Conservation (phyloP, 1,140 invertebrate species). For the Zaprionus taronus region DNA sequence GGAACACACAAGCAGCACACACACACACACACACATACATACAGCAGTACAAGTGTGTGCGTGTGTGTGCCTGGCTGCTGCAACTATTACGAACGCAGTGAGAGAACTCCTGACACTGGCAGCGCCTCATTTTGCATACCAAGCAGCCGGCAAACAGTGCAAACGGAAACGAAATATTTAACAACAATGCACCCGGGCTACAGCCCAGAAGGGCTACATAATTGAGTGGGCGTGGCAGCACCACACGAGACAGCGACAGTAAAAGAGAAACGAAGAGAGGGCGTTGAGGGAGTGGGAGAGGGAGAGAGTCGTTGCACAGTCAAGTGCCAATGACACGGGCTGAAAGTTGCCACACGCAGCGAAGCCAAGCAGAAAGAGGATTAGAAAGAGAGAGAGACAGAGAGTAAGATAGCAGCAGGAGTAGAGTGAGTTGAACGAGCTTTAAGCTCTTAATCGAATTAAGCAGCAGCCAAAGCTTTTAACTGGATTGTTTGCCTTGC, state of each 20-base stretch:
- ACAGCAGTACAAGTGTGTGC: conserved; percentile 14
- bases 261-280: background rate
- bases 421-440: background rate
- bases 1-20: conserved; percentile 44
- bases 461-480: background rate
- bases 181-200: conserved; percentile 69
- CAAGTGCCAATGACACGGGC: conserved; percentile 33
- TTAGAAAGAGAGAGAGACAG: background rate
- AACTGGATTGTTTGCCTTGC: background rate
- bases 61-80: conserved; percentile 43
- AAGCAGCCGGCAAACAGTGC: conserved; percentile 72
- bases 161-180: conserved; percentile 83
- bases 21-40: conserved; percentile 19
- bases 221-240: conserved; percentile 71
- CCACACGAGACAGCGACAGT: background rate
- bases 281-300: background rate
- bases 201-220: conserved; percentile 50
- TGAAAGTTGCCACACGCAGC: conserved; percentile 6
- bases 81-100: conserved; percentile 74
- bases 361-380: background rate
- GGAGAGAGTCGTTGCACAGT: background rate
- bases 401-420: too few species aligned
- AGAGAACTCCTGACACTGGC: conserved; percentile 72
- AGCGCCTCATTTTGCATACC: conserved; percentile 81
- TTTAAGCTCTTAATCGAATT: conserved; percentile 12